Evolutionary conservation across 2,113 vertebrate genomes (phyloP).

Genomic region (Hassar affinis): DNA sequence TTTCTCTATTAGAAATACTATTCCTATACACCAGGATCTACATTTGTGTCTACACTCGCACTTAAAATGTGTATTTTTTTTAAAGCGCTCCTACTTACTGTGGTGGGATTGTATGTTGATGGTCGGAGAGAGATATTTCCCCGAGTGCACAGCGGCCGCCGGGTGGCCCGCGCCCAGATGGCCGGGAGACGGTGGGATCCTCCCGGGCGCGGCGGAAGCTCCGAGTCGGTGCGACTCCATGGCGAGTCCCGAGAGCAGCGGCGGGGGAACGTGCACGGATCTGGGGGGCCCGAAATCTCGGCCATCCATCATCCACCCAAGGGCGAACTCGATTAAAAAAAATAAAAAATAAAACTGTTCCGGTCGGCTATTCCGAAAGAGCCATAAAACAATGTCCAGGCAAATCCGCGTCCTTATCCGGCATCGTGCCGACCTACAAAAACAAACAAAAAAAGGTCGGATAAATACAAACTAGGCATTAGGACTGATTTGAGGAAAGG

Average conservation of each 20-base stretch:
- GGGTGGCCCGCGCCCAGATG: constrained; percentile 82
- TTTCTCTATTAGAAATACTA: constrained; percentile 2
- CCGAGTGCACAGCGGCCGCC: constrained; percentile 78
- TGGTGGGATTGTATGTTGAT: constrained; percentile 89
- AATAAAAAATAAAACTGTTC: constrained; percentile 47
- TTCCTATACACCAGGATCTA: background rate
- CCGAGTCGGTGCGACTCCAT: constrained; percentile 90
- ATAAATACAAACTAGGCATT: constrained; percentile 22
- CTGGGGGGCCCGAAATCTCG: constrained; percentile 92
- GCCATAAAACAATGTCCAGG: constrained; percentile 69
- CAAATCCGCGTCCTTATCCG: constrained; percentile 69
- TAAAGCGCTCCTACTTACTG: constrained; percentile 77
- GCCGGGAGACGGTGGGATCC: constrained; percentile 80
- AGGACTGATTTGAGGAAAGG: background rate
- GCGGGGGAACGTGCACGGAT: constrained; percentile 88
- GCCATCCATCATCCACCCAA: constrained; percentile 91
- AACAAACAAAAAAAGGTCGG: constrained; percentile 55
- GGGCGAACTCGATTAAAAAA: constrained; percentile 65
- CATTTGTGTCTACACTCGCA: no score
- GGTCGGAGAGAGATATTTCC: constrained; percentile 86
- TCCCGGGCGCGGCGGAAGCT: constrained; percentile 79
- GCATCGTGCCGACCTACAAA: constrained; percentile 75
- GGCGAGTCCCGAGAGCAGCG: constrained; percentile 84
- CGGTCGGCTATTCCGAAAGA: constrained; percentile 66
- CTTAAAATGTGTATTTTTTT: background rate